Evolutionary conservation across 1,140 invertebrate genomes (phyloP), one percentile per base, ranked within the genome.

Genomic region (Tetraneura akinire): DNA sequence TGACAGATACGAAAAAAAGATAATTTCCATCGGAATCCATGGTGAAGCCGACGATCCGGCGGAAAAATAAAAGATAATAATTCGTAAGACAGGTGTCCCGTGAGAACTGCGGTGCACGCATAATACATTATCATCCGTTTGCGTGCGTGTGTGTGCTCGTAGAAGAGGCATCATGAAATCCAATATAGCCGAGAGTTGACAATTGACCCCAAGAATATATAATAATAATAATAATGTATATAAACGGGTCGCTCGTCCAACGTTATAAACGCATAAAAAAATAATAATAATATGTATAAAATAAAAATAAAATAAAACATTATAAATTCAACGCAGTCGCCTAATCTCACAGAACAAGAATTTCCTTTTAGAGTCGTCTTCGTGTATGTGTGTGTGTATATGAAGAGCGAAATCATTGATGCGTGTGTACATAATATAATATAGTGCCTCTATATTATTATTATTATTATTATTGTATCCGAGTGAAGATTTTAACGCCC

Each of bases 1-100:
- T 78, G 74, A 78, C 74, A 78, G 74, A 78, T 78, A 78, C 74
- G 74, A 78, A 78, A 74, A 78, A 78, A 37, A 78, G 74, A 78
- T 78, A 78, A 78, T 78, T 78, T 78, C 55, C 55, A 78, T 78
- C 74, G 74, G 74, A 78, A 78, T 78, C 53, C 55, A 21, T 37
- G 14, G 68, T 23, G 14, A 11, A n/a, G 8, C 16, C 68, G 26
- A 49, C 68, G 47, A 71, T 71, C 68, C 68, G 42, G 55, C 74
- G 74, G 74, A 62, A 78, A 76, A 78, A 78, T 78, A 78, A 60
- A 78, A 78, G 74, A 78, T 78, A 78, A n/a, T n/a, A 78, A 78
- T 78, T 78, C 74, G 74, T 78, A 78, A 78, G 74, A 78, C 74
- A 78, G 74, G 74, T 78, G 74, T 78, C 55, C 53, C 74, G 74